phyloP scores from a whole-genome alignment of 2,797 vertebrate genomes.

The Melanotaenia nigrans region DNA sequence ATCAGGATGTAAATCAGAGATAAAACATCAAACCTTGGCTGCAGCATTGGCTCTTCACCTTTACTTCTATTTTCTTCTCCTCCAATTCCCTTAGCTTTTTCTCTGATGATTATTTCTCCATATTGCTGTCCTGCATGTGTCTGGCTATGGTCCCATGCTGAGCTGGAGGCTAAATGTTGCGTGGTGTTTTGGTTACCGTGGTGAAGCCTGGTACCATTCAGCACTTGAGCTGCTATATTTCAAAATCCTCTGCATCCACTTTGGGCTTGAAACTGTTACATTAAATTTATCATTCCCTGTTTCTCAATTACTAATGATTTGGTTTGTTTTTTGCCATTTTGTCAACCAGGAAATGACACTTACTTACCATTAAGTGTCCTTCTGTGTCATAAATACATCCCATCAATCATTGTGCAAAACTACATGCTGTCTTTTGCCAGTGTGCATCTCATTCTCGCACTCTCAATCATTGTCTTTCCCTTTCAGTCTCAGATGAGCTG shows the following conservation, averaged over 20 bases:
- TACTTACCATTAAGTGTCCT: constrained; percentile 45
- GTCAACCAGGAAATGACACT: constrained; percentile 28
- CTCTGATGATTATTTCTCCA: constrained; percentile 67
- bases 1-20: constrained; percentile 20
- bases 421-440: constrained; percentile 26
- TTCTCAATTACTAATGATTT: constrained; percentile 53
- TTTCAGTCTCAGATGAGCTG: constrained; percentile 44
- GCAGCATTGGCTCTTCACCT: constrained; percentile 41
- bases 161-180: constrained; percentile 60
- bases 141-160: constrained; percentile 44
- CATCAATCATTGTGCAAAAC: constrained; percentile 44
- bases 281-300: constrained; percentile 17
- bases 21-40: constrained; percentile 42
- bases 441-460: constrained; percentile 27
- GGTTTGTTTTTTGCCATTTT: constrained; percentile 29
- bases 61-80: constrained; percentile 55
- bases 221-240: constrained; percentile 33
- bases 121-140: constrained; percentile 45
- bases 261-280: constrained; percentile 20
- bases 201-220: constrained; percentile 53
- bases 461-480: constrained; percentile 10
- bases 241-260: constrained; percentile 28
- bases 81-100: constrained; percentile 38
- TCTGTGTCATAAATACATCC: constrained; percentile 40
- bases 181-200: constrained; percentile 71